Evolutionary conservation across 1,140 invertebrate genomes (phyloP), one percentile per base, ranked within the genome.

Genomic region (Tribolium madens): DNA sequence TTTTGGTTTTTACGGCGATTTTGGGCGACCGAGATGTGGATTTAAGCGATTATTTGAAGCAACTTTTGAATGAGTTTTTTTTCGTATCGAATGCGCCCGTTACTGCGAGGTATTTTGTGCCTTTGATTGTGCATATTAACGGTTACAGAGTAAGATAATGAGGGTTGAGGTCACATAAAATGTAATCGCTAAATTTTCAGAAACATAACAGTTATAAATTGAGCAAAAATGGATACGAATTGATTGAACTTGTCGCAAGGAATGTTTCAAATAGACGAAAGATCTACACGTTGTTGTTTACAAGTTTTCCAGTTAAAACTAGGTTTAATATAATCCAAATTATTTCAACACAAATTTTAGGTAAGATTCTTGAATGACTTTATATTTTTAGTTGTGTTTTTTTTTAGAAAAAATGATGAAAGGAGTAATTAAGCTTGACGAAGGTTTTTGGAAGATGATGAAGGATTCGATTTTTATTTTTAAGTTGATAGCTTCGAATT

Each of bases 361-460:
- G 70, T 72, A 52, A 18, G 13, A 1, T 2, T 42, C 9, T 42
- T 42, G 36, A 26, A 1, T 2, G 3, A 21, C 1, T 21, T 21
- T 26, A 26, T n/a, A n/a, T n/a, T 26, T 26, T 3, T 26, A 26
- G 3, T 26, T 1, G 21, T 26, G 3, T 1, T 46, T 71, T 26
- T 12, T 69, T 69, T 10, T 14, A 72, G 70, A 72, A n/a, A 72
- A 72, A 12, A 31, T 72, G 70, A 21, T 72, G 26, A 52, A 72
- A 52, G 31, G 50, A 12, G 46, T 6, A 12, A 26, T 72, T n/a
- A 52, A 72, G 13, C 5, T 21, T 13, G 46, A n/a, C 14, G 46
- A 72, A 6, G 70, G 70, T 72, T 72, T 72, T 26, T 72, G 46
- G 70, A 50, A 48, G 12, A 72, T 72, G 70, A 21, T 72, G 0